Base-by-base conservation (phyloP, 2,797 vertebrate genomes). In the Brachyrhaphis roseni region DNA sequence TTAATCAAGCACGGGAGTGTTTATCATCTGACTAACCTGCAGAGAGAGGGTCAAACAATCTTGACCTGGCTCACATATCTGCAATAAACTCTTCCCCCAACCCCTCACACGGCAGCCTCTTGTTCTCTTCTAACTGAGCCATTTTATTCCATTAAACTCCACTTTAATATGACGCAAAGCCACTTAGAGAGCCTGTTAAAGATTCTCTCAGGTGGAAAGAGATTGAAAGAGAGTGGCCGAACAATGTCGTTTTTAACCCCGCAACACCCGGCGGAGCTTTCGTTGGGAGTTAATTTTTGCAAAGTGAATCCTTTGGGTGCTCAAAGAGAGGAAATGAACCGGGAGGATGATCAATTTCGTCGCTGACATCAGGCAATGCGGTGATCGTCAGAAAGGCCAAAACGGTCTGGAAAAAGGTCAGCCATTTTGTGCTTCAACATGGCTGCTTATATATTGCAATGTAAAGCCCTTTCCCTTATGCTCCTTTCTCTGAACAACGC, bases 371-470 rank as follows among this genome's bases (percentile, higher is more conserved):
- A 71, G 41, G 41, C 12, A 1, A 78, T 82, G 66, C 41, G 72
- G 86, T 75, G 77, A 78, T 84, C 74, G 73, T 57, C 15, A 76
- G 89, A 91, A 90, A 89, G 86, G 85, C 89, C 84, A 83, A 72
- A 89, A 75, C 80, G 78, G 78, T 81, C 82, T 49, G 5, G 81
- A 93, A 72, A 71, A 93, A 93, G 93, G 93, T 94, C 92, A 91
- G 93, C 93, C 94, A 94, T 94, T 95, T 95, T 95, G 93, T 94
- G 91, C 88, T 87, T 87, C 91, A 94, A 94, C 94, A 94, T 94
- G 94, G 94, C 92, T 90, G 90, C 92, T 86, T 87, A 91, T 94
- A 93, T 90, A 89, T 91, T 91, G 80, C 82, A 79, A 93, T 76
- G 85, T 93, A 94, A 92, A 90, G 88, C 89, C 84, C 79, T 89